Evolutionary conservation across 2,797 vertebrate species (phyloP).

Genomic region (Pempheris klunzingeri): DNA sequence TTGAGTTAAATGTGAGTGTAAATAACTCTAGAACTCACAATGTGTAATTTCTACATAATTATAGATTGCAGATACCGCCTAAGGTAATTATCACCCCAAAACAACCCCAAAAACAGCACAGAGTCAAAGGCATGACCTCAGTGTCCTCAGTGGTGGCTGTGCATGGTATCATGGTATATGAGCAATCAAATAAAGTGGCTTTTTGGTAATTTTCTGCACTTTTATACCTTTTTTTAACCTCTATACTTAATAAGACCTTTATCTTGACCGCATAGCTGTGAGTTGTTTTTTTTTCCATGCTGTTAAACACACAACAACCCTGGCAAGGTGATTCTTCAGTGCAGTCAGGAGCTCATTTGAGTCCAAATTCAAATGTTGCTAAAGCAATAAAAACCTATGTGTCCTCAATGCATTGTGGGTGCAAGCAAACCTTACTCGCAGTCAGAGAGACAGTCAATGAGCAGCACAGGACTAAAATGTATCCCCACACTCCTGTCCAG

Average conservation of each 20-base stretch:
- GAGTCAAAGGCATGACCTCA: too few relatives aligned
- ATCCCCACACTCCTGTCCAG: constrained; percentile 47
- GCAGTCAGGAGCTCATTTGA: neutral
- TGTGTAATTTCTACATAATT: neutral
- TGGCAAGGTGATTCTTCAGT: neutral
- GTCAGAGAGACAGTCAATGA: neutral
- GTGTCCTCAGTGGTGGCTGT: too few relatives aligned
- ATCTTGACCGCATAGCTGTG: neutral
- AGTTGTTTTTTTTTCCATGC: too few relatives aligned
- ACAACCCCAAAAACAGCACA: neutral
- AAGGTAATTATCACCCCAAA: neutral
- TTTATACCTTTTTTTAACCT: too few relatives aligned
- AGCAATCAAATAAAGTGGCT: neutral
- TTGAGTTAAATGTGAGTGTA: neutral
- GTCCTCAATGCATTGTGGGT: neutral
- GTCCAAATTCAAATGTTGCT: neutral
- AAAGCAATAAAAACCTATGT: neutral
- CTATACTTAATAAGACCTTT: neutral
- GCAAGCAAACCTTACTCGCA: neutral
- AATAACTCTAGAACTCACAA: too few relatives aligned
- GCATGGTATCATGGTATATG: neutral
- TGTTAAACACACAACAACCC: neutral
- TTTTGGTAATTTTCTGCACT: neutral
- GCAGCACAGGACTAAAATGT: neutral
- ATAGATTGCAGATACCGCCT: neutral